phyloP scores from a whole-genome alignment of 1,140 invertebrate species.

The Pogonomyrmex californicus region DNA sequence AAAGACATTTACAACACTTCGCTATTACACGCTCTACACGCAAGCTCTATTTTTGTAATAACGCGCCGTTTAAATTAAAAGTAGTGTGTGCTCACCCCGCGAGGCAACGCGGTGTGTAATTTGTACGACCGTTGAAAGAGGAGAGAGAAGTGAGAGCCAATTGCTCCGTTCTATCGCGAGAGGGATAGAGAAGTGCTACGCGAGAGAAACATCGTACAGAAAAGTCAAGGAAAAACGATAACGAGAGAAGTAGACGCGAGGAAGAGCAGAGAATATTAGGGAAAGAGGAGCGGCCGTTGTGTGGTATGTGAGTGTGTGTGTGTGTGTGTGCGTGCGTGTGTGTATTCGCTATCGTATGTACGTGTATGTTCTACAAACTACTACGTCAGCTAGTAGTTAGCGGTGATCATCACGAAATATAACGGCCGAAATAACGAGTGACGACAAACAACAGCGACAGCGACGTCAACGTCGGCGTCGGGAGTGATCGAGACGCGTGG shows the following conservation, averaged over 20 bases:
- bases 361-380: background rate
- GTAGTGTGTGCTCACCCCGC: conserved; percentile 73
- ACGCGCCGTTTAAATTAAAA: conserved; percentile 61
- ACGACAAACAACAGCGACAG: background rate
- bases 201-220: background rate
- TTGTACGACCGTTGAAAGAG: conserved; percentile 68
- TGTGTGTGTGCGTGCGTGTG: background rate
- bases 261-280: background rate
- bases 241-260: background rate
- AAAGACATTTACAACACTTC: conserved; percentile 21
- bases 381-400: background rate
- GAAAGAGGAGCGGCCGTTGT: conserved; percentile 34
- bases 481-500: background rate
- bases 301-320: background rate
- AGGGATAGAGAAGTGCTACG: background rate
- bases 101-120: conserved; percentile 64
- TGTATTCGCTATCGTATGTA: background rate
- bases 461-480: background rate
- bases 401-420: background rate
- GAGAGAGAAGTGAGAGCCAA: conserved; percentile 3
- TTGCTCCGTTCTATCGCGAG: background rate
- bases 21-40: conserved; percentile 51
- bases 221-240: background rate
- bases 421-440: background rate
- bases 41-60: conserved; percentile 82